phyloP scores from a whole-genome alignment of 1,140 invertebrate genomes.

The Paramacrobiotus metropolitanus region DNA sequence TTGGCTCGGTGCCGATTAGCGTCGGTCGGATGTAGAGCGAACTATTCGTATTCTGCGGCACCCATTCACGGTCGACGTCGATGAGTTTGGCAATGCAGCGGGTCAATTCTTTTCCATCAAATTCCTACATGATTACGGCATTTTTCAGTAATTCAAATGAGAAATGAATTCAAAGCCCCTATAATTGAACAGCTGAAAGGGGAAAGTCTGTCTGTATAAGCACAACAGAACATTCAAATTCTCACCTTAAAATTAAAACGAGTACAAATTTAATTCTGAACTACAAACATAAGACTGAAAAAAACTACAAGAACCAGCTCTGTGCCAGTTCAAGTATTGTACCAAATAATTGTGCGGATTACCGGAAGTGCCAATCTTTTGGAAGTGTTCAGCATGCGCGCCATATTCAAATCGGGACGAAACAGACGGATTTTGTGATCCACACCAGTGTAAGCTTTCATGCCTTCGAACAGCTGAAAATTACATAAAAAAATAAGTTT shows the following conservation, averaged over 20 bases:
- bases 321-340: too few relatives aligned
- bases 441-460: slow-evolving; percentile 85
- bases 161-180: too few relatives aligned
- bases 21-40: slow-evolving; percentile 91
- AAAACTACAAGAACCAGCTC: too few relatives aligned
- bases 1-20: slow-evolving; percentile 83
- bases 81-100: slow-evolving; percentile 64
- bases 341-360: too few relatives aligned
- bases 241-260: slow-evolving; percentile 11
- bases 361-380: slow-evolving; percentile 54
- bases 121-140: slow-evolving; percentile 40
- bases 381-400: slow-evolving; percentile 65
- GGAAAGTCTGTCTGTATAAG: too few relatives aligned
- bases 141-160: too few relatives aligned
- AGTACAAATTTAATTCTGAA: too few relatives aligned
- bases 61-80: slow-evolving; percentile 85
- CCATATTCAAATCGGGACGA: slow-evolving; percentile 82
- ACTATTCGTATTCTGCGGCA: slow-evolving; percentile 57
- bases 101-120: slow-evolving; percentile 64
- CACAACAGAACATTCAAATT: slow-evolving; percentile 3
- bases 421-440: slow-evolving; percentile 83
- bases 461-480: slow-evolving; percentile 80
- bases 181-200: too few relatives aligned
- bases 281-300: too few relatives aligned
- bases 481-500: slow-evolving; percentile 11